Evolutionary conservation across 2,113 vertebrate genomes (phyloP).

Genomic region (Taurulus bubalis): DNA sequence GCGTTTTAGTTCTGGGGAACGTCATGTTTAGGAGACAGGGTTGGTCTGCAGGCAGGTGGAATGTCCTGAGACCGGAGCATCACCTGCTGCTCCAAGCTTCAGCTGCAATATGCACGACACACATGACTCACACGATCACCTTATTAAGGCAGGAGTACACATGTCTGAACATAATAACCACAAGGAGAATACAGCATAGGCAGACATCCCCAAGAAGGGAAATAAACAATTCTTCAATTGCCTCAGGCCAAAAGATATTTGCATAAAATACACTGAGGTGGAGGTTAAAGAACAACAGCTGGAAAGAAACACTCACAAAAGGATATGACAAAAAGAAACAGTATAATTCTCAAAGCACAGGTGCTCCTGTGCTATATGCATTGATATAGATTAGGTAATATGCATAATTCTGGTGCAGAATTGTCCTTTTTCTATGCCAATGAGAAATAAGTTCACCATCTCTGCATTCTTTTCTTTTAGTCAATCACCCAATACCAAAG

Average conservation of each 20-base stretch:
- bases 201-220: background rate
- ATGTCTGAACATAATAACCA: background rate
- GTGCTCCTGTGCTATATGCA: background rate
- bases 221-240: background rate
- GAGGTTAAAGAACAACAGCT: conserved; percentile 1
- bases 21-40: too few relatives aligned
- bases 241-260: conserved; percentile 21
- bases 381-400: background rate
- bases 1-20: too few relatives aligned
- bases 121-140: background rate
- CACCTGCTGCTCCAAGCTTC: conserved; percentile 3
- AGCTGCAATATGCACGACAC: background rate
- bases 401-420: background rate
- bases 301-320: background rate
- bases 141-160: background rate
- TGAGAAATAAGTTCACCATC: background rate
- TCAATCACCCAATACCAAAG: too few relatives aligned
- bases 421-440: background rate
- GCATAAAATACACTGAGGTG: background rate
- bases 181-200: background rate
- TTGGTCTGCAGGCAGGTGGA: too few relatives aligned
- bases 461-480: too few relatives aligned
- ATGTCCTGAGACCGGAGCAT: too few relatives aligned
- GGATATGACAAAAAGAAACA: background rate
- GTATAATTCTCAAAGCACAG: background rate